A percentile compares a stretch with the other conserved stretches of the same genome.
These are phyloP conservation scores for Dolomedes plantarius DNA, from an alignment of 2,888 invertebrate genomes.

Conservation along the genomic window DNA sequence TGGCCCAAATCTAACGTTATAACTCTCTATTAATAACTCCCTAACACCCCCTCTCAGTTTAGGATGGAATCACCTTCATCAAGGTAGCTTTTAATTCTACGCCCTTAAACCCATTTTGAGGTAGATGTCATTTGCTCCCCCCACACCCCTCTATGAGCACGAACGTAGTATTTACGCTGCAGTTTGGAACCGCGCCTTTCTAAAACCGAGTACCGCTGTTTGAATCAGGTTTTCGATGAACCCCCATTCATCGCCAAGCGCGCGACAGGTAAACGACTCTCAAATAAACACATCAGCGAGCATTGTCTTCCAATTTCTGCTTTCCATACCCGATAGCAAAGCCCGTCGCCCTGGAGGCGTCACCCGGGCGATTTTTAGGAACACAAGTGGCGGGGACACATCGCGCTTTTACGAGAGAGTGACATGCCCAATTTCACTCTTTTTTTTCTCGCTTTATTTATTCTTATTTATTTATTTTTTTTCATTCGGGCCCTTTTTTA, in stretches of 20 bases:
- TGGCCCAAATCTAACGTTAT: no score
- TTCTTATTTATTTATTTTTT: neutral
- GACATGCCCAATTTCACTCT: conserved; percentile 12
- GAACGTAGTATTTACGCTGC: no score
- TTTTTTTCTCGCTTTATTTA: neutral
- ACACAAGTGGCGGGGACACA: neutral
- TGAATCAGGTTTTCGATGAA: no score
- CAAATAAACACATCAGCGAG: neutral
- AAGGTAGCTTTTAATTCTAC: no score
- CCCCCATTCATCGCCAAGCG: no score
- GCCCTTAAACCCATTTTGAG: no score
- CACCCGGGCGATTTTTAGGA: neutral
- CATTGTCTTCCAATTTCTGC: conserved; percentile 1
- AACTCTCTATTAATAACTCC: no score
- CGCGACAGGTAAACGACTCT: conserved; percentile 4
- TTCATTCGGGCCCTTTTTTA: neutral
- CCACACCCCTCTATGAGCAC: no score
- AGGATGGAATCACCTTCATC: no score
- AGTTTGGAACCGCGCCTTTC: neutral
- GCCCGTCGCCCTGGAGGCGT: neutral
- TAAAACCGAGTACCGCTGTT: no score
- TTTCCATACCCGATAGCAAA: neutral
- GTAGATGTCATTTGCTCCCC: no score
- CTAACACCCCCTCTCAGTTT: no score
- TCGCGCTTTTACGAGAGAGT: neutral